Evolutionary conservation across 2,888 invertebrate species (phyloP).

Genomic region (Sepiola atlantica): DNA sequence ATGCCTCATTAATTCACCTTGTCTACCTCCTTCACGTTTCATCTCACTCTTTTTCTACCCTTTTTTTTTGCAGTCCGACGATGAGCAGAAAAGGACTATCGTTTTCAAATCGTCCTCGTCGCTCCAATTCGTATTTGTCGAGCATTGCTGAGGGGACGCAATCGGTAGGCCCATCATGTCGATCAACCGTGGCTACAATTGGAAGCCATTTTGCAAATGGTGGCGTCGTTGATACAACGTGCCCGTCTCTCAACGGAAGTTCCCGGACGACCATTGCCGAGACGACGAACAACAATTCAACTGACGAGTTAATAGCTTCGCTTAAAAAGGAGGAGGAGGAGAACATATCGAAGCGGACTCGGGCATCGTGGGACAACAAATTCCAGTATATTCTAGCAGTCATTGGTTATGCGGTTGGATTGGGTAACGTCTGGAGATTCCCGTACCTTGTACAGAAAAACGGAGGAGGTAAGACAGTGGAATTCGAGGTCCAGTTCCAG

Average conservation of each 20-base stretch:
- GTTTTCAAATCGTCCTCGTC: neutral
- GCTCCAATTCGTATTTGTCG: conserved; percentile 38
- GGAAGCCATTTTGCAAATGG: neutral
- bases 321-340: conserved; percentile 33
- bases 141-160: conserved; percentile 34
- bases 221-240: neutral
- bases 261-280: neutral
- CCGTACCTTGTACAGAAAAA: conserved; percentile 51
- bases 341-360: neutral
- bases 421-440: conserved; percentile 56
- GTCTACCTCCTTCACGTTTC: neutral
- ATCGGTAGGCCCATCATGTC: no score
- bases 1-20: neutral
- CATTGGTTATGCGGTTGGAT: conserved; percentile 58
- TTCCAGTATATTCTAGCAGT: conserved; percentile 57
- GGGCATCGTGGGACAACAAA: conserved; percentile 59
- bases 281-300: neutral
- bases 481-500: no score
- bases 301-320: neutral
- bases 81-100: neutral
- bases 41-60: neutral
- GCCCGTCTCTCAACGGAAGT: neutral
- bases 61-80: neutral
- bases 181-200: neutral
- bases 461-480: conserved; percentile 49